These are phyloP conservation scores for Solenodon paradoxus DNA, from an alignment of 2,113 vertebrate genomes.

Conservation along the genomic window DNA sequence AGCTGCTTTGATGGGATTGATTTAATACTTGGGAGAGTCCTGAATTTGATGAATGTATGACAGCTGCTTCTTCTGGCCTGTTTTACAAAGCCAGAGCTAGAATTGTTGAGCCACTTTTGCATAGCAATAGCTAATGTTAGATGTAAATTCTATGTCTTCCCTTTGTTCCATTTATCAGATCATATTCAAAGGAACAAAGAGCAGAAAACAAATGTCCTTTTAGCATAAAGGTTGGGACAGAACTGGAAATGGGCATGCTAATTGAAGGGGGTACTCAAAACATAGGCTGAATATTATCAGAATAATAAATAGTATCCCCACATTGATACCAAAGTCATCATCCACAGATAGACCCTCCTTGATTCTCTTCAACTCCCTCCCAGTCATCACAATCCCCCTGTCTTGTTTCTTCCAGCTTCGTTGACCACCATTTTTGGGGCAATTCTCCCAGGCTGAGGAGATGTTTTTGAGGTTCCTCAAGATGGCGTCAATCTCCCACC, in stretches of 20 bases:
- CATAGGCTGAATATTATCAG: not conserved
- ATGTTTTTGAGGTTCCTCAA: not conserved
- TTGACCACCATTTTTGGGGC: not conserved
- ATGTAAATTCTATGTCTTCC: conserved; percentile 44
- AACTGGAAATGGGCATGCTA: not conserved
- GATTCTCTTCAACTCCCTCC: not conserved
- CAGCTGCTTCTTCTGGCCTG: conserved; percentile 70
- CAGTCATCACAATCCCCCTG: not conserved
- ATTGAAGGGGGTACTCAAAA: not conserved
- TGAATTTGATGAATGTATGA: conserved; percentile 71
- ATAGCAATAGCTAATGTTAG: conserved; percentile 41
- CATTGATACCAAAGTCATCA: not conserved
- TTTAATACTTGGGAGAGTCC: conserved; percentile 68
- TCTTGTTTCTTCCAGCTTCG: not conserved
- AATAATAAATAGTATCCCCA: not conserved
- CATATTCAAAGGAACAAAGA: not conserved
- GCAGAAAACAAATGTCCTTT: not conserved
- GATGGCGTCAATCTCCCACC: not conserved
- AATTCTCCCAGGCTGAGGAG: not conserved
- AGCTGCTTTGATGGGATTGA: conserved; percentile 60
- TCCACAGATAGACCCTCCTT: not conserved
- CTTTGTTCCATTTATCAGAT: conserved; percentile 58
- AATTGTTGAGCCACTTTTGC: conserved; percentile 40
- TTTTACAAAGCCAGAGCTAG: conserved; percentile 62
- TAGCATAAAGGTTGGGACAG: not conserved